These are phyloP conservation scores for Felis catus DNA, from an alignment of 2,113 vertebrate species.

Conservation along the genomic window DNA sequence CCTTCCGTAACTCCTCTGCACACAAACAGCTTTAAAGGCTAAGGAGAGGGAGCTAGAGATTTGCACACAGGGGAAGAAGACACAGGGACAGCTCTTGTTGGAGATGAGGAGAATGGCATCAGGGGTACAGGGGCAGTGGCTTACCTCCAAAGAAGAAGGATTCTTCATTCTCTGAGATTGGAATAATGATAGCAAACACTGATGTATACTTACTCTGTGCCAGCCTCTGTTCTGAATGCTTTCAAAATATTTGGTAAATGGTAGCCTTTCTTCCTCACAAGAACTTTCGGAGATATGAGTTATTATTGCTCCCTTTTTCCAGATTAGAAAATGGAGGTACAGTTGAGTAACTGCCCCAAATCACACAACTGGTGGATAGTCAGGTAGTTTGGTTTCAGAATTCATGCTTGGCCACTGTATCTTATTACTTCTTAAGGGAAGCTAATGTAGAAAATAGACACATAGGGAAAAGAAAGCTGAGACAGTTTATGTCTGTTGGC, in stretches of 20 bases:
- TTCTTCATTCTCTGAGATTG: not conserved
- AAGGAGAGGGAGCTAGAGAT: not conserved
- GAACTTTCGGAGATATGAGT: not conserved
- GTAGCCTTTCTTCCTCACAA: not conserved
- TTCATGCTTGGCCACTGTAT: not conserved
- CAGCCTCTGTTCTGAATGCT: not conserved
- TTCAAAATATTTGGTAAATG: not conserved
- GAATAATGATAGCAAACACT: not conserved
- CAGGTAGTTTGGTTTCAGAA: not conserved
- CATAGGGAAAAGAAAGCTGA: not conserved
- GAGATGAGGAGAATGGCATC: not conserved
- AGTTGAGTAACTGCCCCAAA: not conserved
- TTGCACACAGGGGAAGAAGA: not conserved
- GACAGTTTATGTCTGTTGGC: not conserved
- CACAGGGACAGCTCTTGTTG: not conserved
- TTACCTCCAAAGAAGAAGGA: not conserved
- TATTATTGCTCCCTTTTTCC: not conserved
- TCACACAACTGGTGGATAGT: not conserved
- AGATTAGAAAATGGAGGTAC: not conserved
- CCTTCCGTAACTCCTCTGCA: not conserved
- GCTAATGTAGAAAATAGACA: not conserved
- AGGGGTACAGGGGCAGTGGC: not conserved
- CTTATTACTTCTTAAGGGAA: not conserved
- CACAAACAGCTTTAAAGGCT: not conserved
- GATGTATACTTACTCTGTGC: not conserved